phyloP scores from a whole-genome alignment of 2,797 vertebrate genomes.

The Myripristis murdjan region DNA sequence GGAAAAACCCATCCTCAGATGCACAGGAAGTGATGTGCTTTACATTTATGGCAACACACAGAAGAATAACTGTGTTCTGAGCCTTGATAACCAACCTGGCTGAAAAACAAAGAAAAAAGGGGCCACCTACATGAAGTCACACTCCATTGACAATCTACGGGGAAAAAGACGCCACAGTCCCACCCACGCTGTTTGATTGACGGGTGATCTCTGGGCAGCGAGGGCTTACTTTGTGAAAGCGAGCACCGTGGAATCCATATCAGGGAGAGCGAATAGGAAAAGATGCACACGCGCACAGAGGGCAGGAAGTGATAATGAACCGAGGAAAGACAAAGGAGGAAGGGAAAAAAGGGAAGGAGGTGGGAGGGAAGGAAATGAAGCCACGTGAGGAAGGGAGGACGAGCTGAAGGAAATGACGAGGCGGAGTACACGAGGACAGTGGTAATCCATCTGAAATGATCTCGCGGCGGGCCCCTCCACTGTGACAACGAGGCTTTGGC shows the following conservation, averaged over 20 bases:
- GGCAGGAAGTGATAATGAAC: neutral
- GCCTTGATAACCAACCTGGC: too few relatives aligned
- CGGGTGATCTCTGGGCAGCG: too few relatives aligned
- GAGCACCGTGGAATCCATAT: neutral
- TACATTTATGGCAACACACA: too few relatives aligned
- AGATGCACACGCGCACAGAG: neutral
- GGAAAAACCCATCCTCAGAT: too few relatives aligned
- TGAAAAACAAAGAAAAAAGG: too few relatives aligned
- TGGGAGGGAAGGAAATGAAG: conserved; percentile 6
- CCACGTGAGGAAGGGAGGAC: neutral
- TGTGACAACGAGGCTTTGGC: conserved; percentile 64
- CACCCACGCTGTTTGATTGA: too few relatives aligned
- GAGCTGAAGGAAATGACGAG: conserved; percentile 29
- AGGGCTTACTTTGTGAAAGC: neutral
- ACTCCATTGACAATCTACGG: too few relatives aligned
- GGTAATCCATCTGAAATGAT: conserved; percentile 65
- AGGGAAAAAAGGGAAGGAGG: conserved; percentile 3
- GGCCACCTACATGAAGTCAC: too few relatives aligned
- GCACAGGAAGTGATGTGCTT: too few relatives aligned
- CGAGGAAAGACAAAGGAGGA: neutral
- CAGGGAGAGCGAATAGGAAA: too few relatives aligned
- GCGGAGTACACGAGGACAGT: conserved; percentile 32
- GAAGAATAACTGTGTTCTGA: too few relatives aligned
- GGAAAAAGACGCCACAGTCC: too few relatives aligned
- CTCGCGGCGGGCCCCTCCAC: conserved; percentile 13